Conservation (phyloP, 2,113 vertebrate species). For the Oncorhynchus clarkii region DNA sequence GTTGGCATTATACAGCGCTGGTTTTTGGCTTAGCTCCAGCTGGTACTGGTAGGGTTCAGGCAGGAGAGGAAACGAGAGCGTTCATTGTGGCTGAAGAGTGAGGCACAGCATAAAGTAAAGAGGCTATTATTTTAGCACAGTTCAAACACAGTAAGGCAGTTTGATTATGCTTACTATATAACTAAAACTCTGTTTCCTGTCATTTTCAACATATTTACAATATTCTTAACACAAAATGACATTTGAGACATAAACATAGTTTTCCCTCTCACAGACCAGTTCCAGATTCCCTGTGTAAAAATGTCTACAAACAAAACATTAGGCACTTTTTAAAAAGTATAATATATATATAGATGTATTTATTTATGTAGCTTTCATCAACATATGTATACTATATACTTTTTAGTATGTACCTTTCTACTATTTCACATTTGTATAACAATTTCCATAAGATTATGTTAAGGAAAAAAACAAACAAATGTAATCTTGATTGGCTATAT, state of each 20-base stretch:
- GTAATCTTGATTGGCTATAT: constrained; percentile 37
- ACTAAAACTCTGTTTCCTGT: constrained; percentile 28
- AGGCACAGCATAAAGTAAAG: constrained; percentile 65
- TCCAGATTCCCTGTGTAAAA: constrained; percentile 74
- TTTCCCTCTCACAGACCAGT: constrained; percentile 57
- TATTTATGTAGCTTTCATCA: constrained; percentile 46
- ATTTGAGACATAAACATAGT: constrained; percentile 51
- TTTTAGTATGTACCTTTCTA: constrained; percentile 62
- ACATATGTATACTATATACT: constrained; percentile 68
- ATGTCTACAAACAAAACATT: constrained; percentile 82
- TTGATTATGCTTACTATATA: constrained; percentile 60
- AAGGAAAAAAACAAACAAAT: constrained; percentile 45
- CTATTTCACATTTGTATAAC: constrained; percentile 70
- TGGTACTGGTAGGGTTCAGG: constrained; percentile 37
- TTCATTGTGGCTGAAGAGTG: constrained; percentile 66
- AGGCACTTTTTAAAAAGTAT: constrained; percentile 79
- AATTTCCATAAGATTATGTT: constrained; percentile 55
- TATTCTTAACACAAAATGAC: constrained; percentile 19
- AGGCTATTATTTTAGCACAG: constrained; percentile 30
- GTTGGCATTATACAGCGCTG: background rate
- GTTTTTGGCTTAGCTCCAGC: background rate
- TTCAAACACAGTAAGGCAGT: constrained; percentile 72
- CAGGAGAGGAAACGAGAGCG: constrained; percentile 45
- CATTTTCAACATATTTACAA: constrained; percentile 30
- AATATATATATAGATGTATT: constrained; percentile 59